Evolutionary conservation across 2,797 vertebrate species (phyloP).

Genomic region (Synaphobranchus kaupii): DNA sequence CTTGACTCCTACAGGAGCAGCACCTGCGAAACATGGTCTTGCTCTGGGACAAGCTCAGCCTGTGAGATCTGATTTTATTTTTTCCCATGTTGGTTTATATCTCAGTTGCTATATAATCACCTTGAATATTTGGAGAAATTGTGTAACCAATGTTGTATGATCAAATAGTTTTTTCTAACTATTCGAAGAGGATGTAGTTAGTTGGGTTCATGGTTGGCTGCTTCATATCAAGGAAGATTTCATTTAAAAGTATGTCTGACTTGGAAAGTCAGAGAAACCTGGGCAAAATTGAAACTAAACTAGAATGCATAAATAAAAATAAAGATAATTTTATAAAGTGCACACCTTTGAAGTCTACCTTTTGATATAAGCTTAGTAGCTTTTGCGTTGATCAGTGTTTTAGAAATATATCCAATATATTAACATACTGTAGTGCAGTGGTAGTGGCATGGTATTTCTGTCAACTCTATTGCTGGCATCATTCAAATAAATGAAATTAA

Average conservation of each 20-base stretch:
- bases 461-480: background rate
- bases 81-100: background rate
- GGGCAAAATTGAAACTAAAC: background rate
- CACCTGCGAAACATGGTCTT: constrained; percentile 59
- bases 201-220: background rate
- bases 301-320: background rate
- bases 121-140: background rate
- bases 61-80: constrained; percentile 59
- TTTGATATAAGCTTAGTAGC: background rate
- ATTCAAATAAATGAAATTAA: background rate
- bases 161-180: background rate
- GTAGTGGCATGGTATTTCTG: background rate
- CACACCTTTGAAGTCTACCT: background rate
- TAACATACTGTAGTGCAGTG: background rate
- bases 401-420: background rate
- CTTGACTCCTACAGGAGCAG: constrained; percentile 62
- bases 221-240: background rate
- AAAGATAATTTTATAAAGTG: background rate
- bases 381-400: background rate
- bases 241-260: background rate
- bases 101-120: background rate
- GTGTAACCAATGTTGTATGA: background rate
- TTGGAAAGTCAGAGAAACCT: background rate
- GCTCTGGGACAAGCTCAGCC: constrained; percentile 56
- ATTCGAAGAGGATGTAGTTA: background rate